Evolutionary conservation across 2,113 vertebrate species (phyloP).

Genomic region (Nerophis ophidion): DNA sequence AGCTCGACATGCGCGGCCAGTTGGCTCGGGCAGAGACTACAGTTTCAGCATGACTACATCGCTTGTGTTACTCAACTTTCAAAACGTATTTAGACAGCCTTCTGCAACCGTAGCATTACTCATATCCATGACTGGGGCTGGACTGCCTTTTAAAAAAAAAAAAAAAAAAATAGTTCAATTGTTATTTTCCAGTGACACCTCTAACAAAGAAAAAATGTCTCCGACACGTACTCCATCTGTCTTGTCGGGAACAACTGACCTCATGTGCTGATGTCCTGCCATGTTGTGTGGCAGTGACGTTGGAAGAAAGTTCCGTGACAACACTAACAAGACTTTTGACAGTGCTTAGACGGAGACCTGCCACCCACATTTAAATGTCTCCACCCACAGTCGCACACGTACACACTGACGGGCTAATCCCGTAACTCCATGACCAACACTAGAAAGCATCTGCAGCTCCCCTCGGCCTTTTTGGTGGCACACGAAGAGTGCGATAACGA

Average conservation of each 20-base stretch:
- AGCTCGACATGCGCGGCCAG: not conserved
- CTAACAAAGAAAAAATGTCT: conserved; percentile 18
- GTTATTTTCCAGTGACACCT: conserved; percentile 19
- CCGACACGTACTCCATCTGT: conserved; percentile 7
- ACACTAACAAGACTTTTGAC: conserved; percentile 1
- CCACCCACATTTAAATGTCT: conserved; percentile 1
- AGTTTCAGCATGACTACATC: conserved; percentile 31
- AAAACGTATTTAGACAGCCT: conserved; percentile 35
- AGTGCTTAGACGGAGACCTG: conserved; percentile 2
- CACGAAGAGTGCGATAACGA: not conserved
- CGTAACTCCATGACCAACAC: not conserved
- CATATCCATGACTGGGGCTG: conserved; percentile 38
- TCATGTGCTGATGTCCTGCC: conserved; percentile 15
- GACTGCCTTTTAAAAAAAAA: not conserved
- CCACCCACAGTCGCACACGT: not conserved
- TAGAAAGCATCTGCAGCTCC: not conserved
- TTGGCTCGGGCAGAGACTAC: not conserved
- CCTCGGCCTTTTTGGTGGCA: not conserved
- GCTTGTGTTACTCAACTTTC: conserved; percentile 39
- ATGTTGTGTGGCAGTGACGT: conserved; percentile 1
- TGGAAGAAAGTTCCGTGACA: not conserved
- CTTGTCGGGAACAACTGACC: conserved; percentile 17
- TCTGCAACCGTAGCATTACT: conserved; percentile 44
- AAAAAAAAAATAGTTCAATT: not conserved
- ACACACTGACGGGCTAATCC: not conserved